Evolutionary conservation across 2,113 vertebrate genomes (phyloP).

Genomic region (Oriolus oriolus): DNA sequence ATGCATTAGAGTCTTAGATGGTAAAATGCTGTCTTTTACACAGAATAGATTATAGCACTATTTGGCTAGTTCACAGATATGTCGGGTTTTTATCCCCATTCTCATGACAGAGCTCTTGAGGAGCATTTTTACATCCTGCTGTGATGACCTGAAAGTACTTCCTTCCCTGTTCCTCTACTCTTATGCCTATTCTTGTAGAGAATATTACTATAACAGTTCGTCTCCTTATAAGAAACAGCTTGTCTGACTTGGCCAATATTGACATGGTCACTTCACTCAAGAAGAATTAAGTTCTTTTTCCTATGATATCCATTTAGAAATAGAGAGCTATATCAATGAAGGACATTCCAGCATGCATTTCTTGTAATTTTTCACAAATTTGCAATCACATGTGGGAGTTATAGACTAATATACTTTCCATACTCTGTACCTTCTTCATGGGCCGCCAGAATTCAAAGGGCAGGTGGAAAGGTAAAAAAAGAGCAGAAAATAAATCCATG

Average conservation of each 20-base stretch:
- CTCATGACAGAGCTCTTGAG: neutral
- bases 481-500: neutral
- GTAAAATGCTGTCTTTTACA: neutral
- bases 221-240: neutral
- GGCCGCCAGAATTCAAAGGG: neutral
- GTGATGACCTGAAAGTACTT: neutral
- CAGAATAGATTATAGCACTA: neutral
- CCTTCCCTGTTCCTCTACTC: neutral
- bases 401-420: neutral
- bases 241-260: neutral
- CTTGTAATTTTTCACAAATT: neutral
- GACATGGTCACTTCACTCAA: neutral
- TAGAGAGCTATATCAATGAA: neutral
- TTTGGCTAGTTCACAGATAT: neutral
- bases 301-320: neutral
- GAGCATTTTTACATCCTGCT: neutral
- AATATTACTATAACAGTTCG: neutral
- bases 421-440: neutral
- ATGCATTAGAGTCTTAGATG: neutral
- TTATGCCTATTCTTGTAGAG: neutral
- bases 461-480: neutral
- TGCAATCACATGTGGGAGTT: neutral
- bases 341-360: neutral
- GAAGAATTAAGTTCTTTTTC: neutral
- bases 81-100: neutral